Percentiles rank a stretch among this genome's conserved stretches.
These are phyloP conservation scores for Montipora sp. DNA, from an alignment of 64 coral and sea anemone species.

Conservation along the genomic window DNA sequence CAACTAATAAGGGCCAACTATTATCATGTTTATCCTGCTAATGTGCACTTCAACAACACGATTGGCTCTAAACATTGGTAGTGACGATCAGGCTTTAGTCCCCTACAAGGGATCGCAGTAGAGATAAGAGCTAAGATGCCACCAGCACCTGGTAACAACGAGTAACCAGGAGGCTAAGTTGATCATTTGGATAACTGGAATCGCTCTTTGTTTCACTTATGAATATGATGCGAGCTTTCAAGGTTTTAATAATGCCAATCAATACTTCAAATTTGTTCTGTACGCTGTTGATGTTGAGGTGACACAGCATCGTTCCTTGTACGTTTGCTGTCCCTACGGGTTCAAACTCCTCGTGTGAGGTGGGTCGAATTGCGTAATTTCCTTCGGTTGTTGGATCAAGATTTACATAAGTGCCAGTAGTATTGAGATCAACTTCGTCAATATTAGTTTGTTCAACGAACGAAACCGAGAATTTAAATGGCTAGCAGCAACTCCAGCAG, in stretches of 20 bases:
- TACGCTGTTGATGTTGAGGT: conserved; percentile 71
- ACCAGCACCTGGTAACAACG: conserved; percentile 59
- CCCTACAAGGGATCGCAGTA: conserved; percentile 7
- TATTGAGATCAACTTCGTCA: not conserved
- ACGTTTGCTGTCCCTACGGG: not conserved
- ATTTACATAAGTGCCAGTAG: not conserved
- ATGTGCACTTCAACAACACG: conserved; percentile 21
- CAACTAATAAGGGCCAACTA: conserved; percentile 32
- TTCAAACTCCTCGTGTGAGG: not conserved
- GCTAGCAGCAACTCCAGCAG: not conserved
- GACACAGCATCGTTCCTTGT: conserved; percentile 31
- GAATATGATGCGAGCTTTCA: conserved; percentile 35
- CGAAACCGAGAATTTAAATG: not conserved
- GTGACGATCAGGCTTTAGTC: not conserved
- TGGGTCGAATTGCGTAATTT: not conserved
- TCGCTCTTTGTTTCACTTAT: conserved; percentile 75
- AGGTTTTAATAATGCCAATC: conserved; percentile 1
- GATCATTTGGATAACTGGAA: conserved; percentile 54
- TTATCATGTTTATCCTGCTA: not conserved
- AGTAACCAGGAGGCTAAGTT: conserved; percentile 52
- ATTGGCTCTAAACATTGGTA: conserved; percentile 34
- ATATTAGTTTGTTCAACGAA: not conserved
- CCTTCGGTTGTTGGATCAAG: not conserved
- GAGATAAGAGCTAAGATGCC: conserved; percentile 36
- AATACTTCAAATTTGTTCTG: conserved; percentile 66